phyloP scores from a whole-genome alignment of 1,140 invertebrate genomes.

The Neotoxoptera formosana region DNA sequence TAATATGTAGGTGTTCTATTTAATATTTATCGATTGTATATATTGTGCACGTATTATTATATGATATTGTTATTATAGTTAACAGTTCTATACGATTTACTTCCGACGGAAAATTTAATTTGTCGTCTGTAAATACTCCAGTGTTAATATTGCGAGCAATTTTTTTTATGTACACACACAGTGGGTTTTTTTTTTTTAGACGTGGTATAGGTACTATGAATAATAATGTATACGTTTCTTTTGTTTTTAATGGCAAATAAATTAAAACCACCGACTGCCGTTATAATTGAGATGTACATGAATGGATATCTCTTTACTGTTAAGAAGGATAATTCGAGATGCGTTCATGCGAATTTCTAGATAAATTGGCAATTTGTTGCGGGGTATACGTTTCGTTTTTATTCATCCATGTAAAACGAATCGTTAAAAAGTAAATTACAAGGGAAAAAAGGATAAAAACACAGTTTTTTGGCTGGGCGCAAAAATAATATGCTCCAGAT shows the following conservation, averaged over 20 bases:
- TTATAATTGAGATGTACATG: background rate
- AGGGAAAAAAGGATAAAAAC: background rate
- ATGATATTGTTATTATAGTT: too few relatives aligned
- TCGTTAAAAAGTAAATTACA: background rate
- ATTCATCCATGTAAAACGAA: background rate
- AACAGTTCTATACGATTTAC: too few relatives aligned
- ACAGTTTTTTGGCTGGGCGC: background rate
- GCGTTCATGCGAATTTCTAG: background rate
- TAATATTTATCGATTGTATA: background rate
- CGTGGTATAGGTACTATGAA: background rate
- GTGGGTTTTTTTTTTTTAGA: background rate
- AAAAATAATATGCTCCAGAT: background rate
- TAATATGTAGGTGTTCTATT: too few relatives aligned
- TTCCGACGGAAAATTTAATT: too few relatives aligned
- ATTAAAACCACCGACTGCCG: background rate
- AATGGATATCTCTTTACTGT: background rate
- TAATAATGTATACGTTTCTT: too few relatives aligned
- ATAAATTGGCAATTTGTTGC: background rate
- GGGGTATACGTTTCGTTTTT: background rate
- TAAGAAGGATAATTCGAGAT: background rate
- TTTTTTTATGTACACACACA: background rate
- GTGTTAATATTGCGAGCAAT: too few relatives aligned
- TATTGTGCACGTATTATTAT: background rate
- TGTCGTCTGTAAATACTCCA: too few relatives aligned
- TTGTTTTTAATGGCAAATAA: background rate